Conservation (phyloP, 2,797 vertebrate genomes). For the Sebastes itinus region DNA sequence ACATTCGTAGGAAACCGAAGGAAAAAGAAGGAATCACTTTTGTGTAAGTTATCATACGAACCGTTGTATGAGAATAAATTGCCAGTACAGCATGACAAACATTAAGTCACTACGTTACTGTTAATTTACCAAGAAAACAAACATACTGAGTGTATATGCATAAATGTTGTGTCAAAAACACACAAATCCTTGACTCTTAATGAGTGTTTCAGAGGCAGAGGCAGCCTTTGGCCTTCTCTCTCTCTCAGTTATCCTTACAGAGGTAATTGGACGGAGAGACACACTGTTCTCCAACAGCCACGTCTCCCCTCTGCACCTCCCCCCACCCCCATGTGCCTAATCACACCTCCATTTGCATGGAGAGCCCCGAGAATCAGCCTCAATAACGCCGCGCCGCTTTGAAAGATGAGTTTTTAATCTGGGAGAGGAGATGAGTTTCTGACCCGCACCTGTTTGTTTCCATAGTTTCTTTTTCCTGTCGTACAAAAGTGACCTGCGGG, state of each 20-base stretch:
- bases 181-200: constrained; percentile 40
- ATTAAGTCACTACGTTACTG: neutral
- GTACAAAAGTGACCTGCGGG: constrained; percentile 84
- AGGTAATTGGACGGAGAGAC: constrained; percentile 85
- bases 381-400: constrained; percentile 82
- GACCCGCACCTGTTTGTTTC: constrained; percentile 86
- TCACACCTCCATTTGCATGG: constrained; percentile 91
- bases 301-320: constrained; percentile 29
- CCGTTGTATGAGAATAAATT: too few relatives aligned
- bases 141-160: neutral
- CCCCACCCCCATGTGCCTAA: constrained; percentile 72
- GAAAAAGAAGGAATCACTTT: too few relatives aligned
- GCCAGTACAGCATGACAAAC: neutral
- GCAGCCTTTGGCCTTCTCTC: constrained; percentile 26
- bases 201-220: constrained; percentile 45
- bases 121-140: neutral
- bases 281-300: constrained; percentile 80
- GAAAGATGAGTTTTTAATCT: constrained; percentile 98
- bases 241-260: constrained; percentile 76
- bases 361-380: constrained; percentile 83
- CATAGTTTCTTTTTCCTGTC: constrained; percentile 69
- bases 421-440: constrained; percentile 91
- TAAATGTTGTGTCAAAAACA: neutral
- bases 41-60: too few relatives aligned
- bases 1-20: too few relatives aligned